Conservation (phyloP, 2,888 invertebrate genomes). For the Deroplatys truncata region DNA sequence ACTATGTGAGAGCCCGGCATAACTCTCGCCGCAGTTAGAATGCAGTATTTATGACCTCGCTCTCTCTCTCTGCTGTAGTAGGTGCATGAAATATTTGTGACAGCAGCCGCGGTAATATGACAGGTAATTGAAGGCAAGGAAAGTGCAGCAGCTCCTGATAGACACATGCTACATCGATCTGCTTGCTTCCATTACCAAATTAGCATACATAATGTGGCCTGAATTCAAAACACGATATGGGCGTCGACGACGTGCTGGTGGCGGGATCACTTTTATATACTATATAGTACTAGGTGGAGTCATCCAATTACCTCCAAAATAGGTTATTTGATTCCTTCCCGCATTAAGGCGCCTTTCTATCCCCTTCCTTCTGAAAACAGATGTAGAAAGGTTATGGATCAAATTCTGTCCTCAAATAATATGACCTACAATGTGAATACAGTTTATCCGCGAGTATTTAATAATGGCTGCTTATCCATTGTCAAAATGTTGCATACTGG, state of each 20-base stretch:
- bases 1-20: neutral
- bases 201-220: neutral
- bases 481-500: too few species aligned
- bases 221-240: neutral
- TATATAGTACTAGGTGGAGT: too few species aligned
- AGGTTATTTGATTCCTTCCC: too few species aligned
- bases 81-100: neutral
- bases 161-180: neutral
- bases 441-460: too few species aligned
- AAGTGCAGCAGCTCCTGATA: neutral
- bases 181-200: neutral
- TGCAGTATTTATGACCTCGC: neutral
- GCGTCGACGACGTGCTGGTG: neutral
- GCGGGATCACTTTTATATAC: too few species aligned
- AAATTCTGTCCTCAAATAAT: too few species aligned
- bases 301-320: too few species aligned
- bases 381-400: too few species aligned
- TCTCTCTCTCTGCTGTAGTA: neutral
- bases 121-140: neutral
- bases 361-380: too few species aligned
- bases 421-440: too few species aligned
- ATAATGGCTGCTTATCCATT: too few species aligned
- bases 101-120: neutral
- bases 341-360: too few species aligned
- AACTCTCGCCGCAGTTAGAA: neutral